phyloP scores from a whole-genome alignment of 2,797 vertebrate species.

The Distichodus sexfasciatus region DNA sequence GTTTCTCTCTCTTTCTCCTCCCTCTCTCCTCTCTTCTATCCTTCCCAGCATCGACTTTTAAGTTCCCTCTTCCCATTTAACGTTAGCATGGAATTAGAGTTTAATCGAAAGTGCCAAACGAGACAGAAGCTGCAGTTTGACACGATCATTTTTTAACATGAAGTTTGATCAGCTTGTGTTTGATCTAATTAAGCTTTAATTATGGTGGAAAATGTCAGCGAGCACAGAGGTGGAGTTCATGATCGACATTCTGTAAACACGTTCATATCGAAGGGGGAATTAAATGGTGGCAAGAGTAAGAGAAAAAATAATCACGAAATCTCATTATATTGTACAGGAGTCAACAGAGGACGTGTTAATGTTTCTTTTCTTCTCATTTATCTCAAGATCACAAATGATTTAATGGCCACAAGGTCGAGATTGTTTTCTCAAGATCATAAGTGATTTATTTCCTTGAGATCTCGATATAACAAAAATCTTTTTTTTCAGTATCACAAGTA shows the following conservation, averaged over 20 bases:
- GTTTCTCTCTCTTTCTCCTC: constrained; percentile 33
- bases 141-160: not conserved
- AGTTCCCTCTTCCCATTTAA: constrained; percentile 45
- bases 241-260: not conserved
- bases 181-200: not conserved
- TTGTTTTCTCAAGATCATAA: too few relatives aligned
- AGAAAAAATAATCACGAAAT: too few relatives aligned
- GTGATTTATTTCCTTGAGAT: too few relatives aligned
- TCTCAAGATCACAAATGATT: too few relatives aligned
- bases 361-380: too few relatives aligned
- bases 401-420: too few relatives aligned
- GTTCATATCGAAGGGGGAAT: too few relatives aligned
- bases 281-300: too few relatives aligned
- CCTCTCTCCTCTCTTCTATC: constrained; percentile 18
- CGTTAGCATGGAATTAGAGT: constrained; percentile 26
- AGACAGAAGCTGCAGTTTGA: not conserved
- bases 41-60: constrained; percentile 31
- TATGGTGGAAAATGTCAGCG: not conserved
- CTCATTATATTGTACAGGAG: too few relatives aligned
- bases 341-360: too few relatives aligned
- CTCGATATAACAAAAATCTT: too few relatives aligned
- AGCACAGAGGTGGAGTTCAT: not conserved
- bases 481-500: too few relatives aligned
- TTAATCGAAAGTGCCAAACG: constrained; percentile 10
- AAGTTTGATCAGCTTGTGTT: not conserved